phyloP scores from a whole-genome alignment of 1,140 invertebrate genomes.

The Plutomurus gul region DNA sequence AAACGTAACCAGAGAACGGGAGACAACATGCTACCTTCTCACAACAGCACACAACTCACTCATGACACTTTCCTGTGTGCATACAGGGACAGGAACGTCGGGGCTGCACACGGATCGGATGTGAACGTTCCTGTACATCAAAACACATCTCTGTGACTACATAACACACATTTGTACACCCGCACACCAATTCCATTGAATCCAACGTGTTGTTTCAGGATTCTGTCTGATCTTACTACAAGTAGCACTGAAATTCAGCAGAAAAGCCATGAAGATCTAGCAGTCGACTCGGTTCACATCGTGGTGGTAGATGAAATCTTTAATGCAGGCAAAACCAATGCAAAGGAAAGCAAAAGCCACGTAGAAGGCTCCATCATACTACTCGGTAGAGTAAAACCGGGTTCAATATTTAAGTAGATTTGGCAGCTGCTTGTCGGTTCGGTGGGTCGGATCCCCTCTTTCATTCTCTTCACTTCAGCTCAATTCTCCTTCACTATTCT shows the following conservation, averaged over 20 bases:
- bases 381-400: not conserved
- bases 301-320: not conserved
- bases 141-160: not conserved
- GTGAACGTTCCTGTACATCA: not conserved
- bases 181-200: not conserved
- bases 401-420: slow-evolving; percentile 30
- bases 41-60: not conserved
- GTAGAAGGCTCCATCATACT: not conserved
- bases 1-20: not conserved
- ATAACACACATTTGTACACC: not conserved
- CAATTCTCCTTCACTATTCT: slow-evolving; percentile 16
- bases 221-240: too few relatives aligned
- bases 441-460: slow-evolving; percentile 23
- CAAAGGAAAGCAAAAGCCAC: not conserved
- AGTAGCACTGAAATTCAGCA: too few relatives aligned
- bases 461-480: slow-evolving; percentile 13
- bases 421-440: slow-evolving; percentile 26
- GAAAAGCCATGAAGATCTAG: too few relatives aligned
- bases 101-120: too few relatives aligned
- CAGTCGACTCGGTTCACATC: too few relatives aligned
- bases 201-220: too few relatives aligned
- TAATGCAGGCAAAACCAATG: not conserved
- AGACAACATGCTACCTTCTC: not conserved
- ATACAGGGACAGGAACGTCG: too few relatives aligned
- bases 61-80: slow-evolving; percentile 13